These are phyloP conservation scores for Orthonevra nobilis DNA, from an alignment of 2,888 invertebrate species.

Conservation along the genomic window DNA sequence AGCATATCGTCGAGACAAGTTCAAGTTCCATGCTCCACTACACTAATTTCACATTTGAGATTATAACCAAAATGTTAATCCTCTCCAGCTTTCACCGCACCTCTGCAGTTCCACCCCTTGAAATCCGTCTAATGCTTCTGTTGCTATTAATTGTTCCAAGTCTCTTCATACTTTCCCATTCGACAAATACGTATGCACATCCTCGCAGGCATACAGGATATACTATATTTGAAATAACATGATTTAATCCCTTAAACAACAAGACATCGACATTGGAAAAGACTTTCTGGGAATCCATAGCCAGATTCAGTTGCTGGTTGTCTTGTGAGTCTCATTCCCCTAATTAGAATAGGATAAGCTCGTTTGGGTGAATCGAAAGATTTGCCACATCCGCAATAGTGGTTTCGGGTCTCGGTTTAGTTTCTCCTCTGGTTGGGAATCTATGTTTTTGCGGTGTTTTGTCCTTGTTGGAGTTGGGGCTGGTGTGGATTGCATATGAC, in stretches of 20 bases:
- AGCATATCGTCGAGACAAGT: neutral
- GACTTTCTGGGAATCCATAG: conserved; percentile 38
- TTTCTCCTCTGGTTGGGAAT: conserved; percentile 41
- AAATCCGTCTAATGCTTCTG: conserved; percentile 27
- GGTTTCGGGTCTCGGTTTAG: conserved; percentile 52
- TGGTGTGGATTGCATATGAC: no score
- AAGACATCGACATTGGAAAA: conserved; percentile 66
- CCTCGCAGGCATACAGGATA: neutral
- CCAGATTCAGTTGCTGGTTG: neutral
- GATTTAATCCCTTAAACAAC: conserved; percentile 65
- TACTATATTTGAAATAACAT: conserved; percentile 63
- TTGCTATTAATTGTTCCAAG: conserved; percentile 61
- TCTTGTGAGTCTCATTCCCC: conserved; percentile 38
- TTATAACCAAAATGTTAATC: conserved; percentile 64
- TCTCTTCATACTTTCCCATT: conserved; percentile 40
- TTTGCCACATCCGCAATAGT: conserved; percentile 66
- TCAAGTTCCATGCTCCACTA: neutral
- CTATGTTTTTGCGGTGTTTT: conserved; percentile 28
- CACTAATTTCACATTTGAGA: conserved; percentile 62
- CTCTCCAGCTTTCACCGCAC: conserved; percentile 15
- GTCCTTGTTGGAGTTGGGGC: neutral
- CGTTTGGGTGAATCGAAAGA: conserved; percentile 61
- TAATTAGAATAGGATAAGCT: conserved; percentile 69
- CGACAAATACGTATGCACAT: neutral
- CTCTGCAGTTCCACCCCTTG: neutral